Evolutionary conservation across 2,888 invertebrate genomes (phyloP), one percentile per base, ranked within the genome.

Genomic region (Microctonus hyperodae): DNA sequence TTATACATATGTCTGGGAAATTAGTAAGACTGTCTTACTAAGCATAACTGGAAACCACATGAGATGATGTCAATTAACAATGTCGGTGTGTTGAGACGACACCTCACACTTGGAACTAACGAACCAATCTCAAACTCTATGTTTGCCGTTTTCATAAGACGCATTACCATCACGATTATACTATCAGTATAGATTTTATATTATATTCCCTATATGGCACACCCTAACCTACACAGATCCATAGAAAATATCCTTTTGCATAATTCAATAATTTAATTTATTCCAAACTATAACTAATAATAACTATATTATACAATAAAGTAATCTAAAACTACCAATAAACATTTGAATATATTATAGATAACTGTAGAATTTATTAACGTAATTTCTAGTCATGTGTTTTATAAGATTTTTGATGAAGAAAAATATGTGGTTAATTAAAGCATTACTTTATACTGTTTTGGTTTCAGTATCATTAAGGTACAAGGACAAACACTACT

Each of bases 51-150:
- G 66, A 25, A 58, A 25, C 61, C 68, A 65, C 68, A 64, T 69
- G 64, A 64, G 67, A 40, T 68, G 70, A 69, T 66, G 70, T 70
- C 73, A 73, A 70, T 73, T 71, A 71, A 69, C 57, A 65, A 56
- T 56, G 53, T 60, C 60, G 59, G 37, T 31, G 62, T 65, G 37
- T 58, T 22, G 35, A 63, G 64, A 61, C 28, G 57, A 57, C 40
- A 40, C 33, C 60, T 68, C 66, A 31, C 22, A 51, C 70, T 60
- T 33, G 65, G 53, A 58, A 58, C 68, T 71, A 72, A 72, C 72
- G 72, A 71, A 71, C 67, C 70, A 40, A 48, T 59, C 37, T 37
- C 7, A 28, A 25, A 28, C 23, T 23, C 51, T 23, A 10, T 48
- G 37, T 44, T 40, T 28, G 48, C 37, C 59, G n/a, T 20, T 48